Base-by-base conservation (phyloP, 2,888 invertebrate species). In the Adelphocoris suturalis region DNA sequence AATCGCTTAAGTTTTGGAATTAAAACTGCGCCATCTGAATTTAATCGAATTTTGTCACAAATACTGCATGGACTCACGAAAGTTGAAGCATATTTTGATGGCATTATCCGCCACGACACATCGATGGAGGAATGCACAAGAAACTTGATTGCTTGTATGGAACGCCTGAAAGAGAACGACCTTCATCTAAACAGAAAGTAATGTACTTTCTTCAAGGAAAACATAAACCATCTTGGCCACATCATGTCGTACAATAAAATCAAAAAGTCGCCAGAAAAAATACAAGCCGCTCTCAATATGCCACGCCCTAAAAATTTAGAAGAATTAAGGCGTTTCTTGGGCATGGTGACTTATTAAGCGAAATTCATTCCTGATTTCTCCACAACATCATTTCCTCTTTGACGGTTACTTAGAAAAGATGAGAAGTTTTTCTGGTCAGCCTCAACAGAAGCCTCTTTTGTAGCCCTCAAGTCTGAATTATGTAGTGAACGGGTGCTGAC, bases 401-500 rank as follows among this genome's bases (percentile, higher is more conserved):
- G 91, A 23, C 27, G 82, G 28, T 85, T 92, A 48, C 86, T 92
- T 4, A 86, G 86, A 61, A 91, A 90, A 80, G 76, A 90, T 28
- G 68, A 27, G 27, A 75, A 78, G 27, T 87, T 75, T 19, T 2
- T 13, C 46, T 87, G 87, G 87, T 76, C 87, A 23, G 87, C 87
- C 1, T 0, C 76, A 2, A 19, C 47, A 23, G 76, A 76, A 61
- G 87, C 87, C 16, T 14, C 92, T 16, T 92, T 92, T 75, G 16
- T 48, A 23, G 91, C 90, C 86, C 89, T 92, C 9, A 92, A 92
- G 89, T 23, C 89, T 52, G 91, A 91, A 82, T 89, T 92, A n/a
- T 89, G 90, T 23, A 91, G 90, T n/a, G 91, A 92, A n/a, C 55
- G 55, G 89, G 9, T 23, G 9, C 68, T 23, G n/a, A n/a, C n/a